phyloP scores from a whole-genome alignment of 1,140 invertebrate genomes.

The Phymastichus coffea region DNA sequence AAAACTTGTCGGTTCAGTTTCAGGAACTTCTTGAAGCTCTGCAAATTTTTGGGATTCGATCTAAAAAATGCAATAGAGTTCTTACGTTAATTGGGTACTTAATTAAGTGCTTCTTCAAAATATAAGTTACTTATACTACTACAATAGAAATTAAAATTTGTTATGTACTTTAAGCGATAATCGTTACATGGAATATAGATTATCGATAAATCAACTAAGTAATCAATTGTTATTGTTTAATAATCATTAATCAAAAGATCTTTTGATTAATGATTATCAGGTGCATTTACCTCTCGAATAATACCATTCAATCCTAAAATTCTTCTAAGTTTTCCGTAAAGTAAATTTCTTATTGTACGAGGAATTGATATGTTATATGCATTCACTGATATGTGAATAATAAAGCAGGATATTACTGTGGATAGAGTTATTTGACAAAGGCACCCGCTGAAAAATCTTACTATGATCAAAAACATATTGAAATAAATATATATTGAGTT shows the following conservation, averaged over 20 bases:
- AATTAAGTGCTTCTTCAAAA: too few relatives aligned
- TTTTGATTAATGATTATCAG: neutral
- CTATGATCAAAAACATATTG: conserved; percentile 38
- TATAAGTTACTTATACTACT: too few relatives aligned
- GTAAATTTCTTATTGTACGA: conserved; percentile 54
- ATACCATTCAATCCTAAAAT: conserved; percentile 50
- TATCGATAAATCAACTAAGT: neutral
- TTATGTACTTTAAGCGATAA: too few relatives aligned
- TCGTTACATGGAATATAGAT: too few relatives aligned
- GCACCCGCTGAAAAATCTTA: conserved; percentile 57
- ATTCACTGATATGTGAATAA: conserved; percentile 57
- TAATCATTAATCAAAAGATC: neutral
- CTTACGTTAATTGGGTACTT: too few relatives aligned
- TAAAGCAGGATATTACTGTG: conserved; percentile 61
- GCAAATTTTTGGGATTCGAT: conserved; percentile 44
- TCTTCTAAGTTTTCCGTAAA: conserved; percentile 58
- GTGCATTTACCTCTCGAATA: conserved; percentile 29
- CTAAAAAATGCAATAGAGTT: conserved; percentile 21
- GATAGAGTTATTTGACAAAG: conserved; percentile 61
- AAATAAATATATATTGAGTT: neutral
- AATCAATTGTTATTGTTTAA: neutral
- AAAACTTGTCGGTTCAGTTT: conserved; percentile 17
- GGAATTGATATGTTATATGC: conserved; percentile 56
- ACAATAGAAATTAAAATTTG: too few relatives aligned
- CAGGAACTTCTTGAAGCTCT: conserved; percentile 26